Conservation (phyloP, 2,888 invertebrate species). For the Melieria omissa region DNA sequence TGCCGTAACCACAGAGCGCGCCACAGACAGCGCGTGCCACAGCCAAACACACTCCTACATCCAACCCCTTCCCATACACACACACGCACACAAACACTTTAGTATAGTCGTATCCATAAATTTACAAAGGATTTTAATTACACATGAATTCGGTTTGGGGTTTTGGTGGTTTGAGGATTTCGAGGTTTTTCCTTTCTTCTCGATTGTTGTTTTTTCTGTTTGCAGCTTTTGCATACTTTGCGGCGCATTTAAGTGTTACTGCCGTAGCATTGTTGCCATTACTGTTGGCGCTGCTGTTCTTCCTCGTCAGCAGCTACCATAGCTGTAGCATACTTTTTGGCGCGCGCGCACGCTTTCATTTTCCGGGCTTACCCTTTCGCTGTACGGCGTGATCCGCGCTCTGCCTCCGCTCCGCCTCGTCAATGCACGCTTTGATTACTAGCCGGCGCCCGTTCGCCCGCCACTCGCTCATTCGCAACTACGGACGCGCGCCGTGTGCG, state of each 20-base stretch:
- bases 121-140: constrained; percentile 61
- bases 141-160: constrained; percentile 47
- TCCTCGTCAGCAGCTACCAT: constrained; percentile 3
- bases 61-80: background rate
- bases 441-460: background rate
- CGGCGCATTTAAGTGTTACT: constrained; percentile 25
- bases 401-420: background rate
- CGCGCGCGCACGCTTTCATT: constrained; percentile 10
- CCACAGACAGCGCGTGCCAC: background rate
- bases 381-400: background rate
- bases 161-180: constrained; percentile 4
- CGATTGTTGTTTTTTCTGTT: constrained; percentile 4
- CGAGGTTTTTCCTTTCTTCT: constrained; percentile 25
- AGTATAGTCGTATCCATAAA: constrained; percentile 57
- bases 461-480: background rate
- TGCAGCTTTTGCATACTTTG: constrained; percentile 27
- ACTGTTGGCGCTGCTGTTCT: background rate
- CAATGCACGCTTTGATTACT: background rate
- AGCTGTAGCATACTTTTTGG: constrained; percentile 18
- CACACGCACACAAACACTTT: background rate
- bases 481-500: background rate
- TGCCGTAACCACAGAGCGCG: too few species aligned
- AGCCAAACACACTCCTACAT: background rate
- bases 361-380: constrained; percentile 18
- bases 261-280: background rate